These are phyloP conservation scores for Caenorhabditis tropicalis DNA, from an alignment of 1,140 invertebrate species.

Conservation along the genomic window DNA sequence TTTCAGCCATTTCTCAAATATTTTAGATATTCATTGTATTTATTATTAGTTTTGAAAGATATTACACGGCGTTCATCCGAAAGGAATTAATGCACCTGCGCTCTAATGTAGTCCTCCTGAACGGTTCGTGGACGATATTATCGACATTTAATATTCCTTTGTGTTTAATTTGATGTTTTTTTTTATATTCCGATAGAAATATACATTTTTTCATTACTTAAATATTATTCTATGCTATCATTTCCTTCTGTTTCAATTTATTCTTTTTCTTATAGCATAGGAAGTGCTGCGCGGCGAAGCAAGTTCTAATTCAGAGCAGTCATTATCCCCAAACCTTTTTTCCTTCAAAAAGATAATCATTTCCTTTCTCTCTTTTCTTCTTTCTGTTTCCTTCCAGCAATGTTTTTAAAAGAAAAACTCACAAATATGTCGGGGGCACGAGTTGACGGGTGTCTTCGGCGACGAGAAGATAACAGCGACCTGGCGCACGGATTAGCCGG, in stretches of 20 bases:
- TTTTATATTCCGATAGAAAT: no score
- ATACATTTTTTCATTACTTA: no score
- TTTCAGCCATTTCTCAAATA: no score
- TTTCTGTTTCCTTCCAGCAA: neutral
- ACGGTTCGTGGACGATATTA: neutral
- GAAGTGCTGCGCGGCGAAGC: slow-evolving; percentile 18
- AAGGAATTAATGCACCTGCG: neutral
- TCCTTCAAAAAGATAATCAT: slow-evolving; percentile 2
- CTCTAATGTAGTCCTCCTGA: neutral
- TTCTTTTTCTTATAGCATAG: neutral
- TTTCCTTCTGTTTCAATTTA: neutral
- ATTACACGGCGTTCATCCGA: neutral
- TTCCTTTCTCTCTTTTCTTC: slow-evolving; percentile 26
- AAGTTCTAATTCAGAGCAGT: neutral
- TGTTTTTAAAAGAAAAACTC: slow-evolving; percentile 8
- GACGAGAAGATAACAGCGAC: neutral
- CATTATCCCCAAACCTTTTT: neutral
- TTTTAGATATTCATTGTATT: no score
- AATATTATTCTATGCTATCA: no score
- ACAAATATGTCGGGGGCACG: neutral
- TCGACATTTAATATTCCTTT: neutral
- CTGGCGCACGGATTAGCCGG: neutral
- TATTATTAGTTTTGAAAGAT: no score
- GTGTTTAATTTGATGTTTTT: neutral
- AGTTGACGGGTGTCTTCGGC: slow-evolving; percentile 28